Conservation (phyloP, 2,888 invertebrate species). For the Troglohyphantes excavatus region DNA sequence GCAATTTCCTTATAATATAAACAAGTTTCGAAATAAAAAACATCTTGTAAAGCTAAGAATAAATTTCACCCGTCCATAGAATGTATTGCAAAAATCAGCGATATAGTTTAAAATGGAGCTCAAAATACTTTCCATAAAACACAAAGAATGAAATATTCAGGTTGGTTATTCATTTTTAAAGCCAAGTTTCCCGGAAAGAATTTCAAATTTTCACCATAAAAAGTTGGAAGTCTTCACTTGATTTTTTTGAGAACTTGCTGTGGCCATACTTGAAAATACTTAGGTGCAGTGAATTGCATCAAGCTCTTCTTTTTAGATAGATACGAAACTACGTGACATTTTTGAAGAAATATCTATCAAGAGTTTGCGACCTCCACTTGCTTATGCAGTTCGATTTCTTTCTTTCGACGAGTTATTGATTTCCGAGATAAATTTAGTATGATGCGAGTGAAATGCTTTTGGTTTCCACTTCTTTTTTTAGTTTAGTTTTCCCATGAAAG, state of each 20-base stretch:
- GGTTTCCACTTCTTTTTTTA: no score
- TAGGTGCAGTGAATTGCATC: background rate
- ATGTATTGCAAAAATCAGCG: no score
- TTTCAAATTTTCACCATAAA: background rate
- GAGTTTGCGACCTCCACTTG: background rate
- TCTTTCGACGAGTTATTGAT: background rate
- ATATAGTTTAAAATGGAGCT: background rate
- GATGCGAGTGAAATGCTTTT: no score
- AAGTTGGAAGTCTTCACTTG: background rate
- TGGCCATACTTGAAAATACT: background rate
- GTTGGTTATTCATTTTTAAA: background rate
- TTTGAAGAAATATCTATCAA: background rate
- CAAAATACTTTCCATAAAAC: background rate
- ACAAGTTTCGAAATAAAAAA: no score
- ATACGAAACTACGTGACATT: background rate
- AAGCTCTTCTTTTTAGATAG: background rate
- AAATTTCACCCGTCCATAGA: no score
- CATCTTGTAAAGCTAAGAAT: no score
- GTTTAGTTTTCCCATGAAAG: no score
- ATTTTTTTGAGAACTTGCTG: background rate
- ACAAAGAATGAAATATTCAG: background rate
- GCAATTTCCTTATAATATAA: no score
- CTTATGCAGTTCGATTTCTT: background rate
- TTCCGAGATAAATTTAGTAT: background rate
- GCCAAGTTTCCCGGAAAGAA: background rate